phyloP scores from a whole-genome alignment of 2,888 invertebrate species.

The Ormia ochracea region DNA sequence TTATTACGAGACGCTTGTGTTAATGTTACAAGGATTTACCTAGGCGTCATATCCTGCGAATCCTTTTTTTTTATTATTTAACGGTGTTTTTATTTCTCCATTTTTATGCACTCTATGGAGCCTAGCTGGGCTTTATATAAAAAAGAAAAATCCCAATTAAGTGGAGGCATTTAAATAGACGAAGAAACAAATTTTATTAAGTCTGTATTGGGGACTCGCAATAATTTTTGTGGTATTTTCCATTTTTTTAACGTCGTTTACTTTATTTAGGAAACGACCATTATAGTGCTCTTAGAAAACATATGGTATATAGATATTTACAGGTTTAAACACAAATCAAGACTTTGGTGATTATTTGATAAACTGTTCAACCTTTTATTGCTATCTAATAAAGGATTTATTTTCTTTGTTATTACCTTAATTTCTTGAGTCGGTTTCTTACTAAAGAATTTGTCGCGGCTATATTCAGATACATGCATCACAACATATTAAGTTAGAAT shows the following conservation, averaged over 20 bases:
- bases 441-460: too few relatives aligned
- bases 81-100: background rate
- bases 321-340: too few relatives aligned
- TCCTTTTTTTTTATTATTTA: slow-evolving; percentile 2
- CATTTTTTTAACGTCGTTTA: background rate
- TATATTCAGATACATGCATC: too few relatives aligned
- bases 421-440: too few relatives aligned
- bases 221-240: slow-evolving; percentile 20
- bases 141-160: slow-evolving; percentile 4
- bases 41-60: slow-evolving; percentile 54
- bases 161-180: slow-evolving; percentile 4
- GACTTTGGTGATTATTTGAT: too few relatives aligned
- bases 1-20: background rate
- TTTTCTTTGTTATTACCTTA: too few relatives aligned
- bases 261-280: slow-evolving; percentile 22
- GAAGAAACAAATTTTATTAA: slow-evolving; percentile 18
- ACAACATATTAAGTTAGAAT: too few relatives aligned
- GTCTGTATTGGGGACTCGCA: slow-evolving; percentile 45
- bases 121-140: slow-evolving; percentile 27
- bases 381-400: too few relatives aligned
- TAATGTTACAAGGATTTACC: slow-evolving; percentile 22
- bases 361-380: too few relatives aligned
- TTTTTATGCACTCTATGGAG: slow-evolving; percentile 24
- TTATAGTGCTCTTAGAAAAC: too few relatives aligned
- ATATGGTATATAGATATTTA: too few relatives aligned